Percentiles rank a stretch among this genome's conserved stretches.
Conservation (phyloP, 2,797 vertebrate species). For the Triplophysa yarkandensis region DNA sequence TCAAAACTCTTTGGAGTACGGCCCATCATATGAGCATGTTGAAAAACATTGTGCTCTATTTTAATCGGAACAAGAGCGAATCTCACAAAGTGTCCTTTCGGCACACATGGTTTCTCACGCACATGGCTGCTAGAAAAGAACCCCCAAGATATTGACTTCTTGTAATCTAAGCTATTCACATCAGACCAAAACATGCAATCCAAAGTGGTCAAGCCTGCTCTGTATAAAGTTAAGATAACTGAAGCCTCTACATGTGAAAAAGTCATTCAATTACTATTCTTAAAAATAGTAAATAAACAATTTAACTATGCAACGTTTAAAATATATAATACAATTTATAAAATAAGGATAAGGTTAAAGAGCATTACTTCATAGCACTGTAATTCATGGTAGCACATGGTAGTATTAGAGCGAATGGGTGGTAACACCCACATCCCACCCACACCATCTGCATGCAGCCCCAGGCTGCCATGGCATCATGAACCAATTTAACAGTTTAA, state of each 20-base stretch:
- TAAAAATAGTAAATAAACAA: no score
- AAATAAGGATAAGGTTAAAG: neutral
- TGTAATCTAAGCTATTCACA: neutral
- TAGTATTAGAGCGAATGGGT: neutral
- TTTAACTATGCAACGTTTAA: no score
- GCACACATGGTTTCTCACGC: constrained; percentile 12
- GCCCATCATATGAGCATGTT: neutral
- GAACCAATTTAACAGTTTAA: constrained; percentile 34
- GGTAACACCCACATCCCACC: neutral
- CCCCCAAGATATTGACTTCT: constrained; percentile 30
- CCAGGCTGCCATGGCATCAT: constrained; percentile 28
- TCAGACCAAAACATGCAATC: constrained; percentile 1
- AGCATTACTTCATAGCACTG: neutral
- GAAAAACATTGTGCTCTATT: constrained; percentile 20
- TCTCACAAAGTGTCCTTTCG: constrained; percentile 1
- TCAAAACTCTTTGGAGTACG: constrained; percentile 9
- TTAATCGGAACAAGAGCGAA: constrained; percentile 30
- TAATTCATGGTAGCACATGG: constrained; percentile 34
- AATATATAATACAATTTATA: no score
- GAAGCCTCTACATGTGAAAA: constrained; percentile 23
- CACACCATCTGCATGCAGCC: constrained; percentile 20
- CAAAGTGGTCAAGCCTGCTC: constrained; percentile 27
- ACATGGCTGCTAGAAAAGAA: constrained; percentile 13
- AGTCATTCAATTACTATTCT: constrained; percentile 66
- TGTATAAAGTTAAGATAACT: constrained; percentile 12